Evolutionary conservation across 2,113 vertebrate genomes (phyloP).

Genomic region (Riparia riparia): DNA sequence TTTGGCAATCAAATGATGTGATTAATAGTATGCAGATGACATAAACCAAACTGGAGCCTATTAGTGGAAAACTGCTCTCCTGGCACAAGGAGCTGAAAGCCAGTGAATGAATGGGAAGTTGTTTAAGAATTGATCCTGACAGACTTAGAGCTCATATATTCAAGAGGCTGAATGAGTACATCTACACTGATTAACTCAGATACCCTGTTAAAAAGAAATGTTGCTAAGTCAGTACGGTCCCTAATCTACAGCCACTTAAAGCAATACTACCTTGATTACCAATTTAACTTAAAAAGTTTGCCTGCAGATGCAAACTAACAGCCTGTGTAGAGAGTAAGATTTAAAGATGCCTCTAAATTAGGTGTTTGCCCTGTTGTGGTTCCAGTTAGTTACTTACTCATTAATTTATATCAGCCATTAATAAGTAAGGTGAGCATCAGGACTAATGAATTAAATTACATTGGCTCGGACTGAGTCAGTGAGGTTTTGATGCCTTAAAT

Average conservation of each 20-base stretch:
- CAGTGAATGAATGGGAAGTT: neutral
- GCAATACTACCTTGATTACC: constrained; percentile 16
- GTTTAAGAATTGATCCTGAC: neutral
- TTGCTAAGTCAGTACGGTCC: neutral
- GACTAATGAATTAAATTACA: neutral
- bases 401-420: constrained; percentile 34
- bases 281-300: constrained; percentile 21
- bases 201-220: constrained; percentile 21
- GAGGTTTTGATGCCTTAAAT: neutral
- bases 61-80: neutral
- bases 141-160: neutral
- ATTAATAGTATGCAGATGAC: neutral
- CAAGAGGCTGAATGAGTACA: neutral
- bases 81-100: neutral
- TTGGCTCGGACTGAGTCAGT: neutral
- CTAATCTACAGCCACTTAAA: constrained; percentile 31
- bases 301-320: constrained; percentile 39
- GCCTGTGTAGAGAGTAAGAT: neutral
- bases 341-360: constrained; percentile 39
- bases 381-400: constrained; percentile 6
- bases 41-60: neutral
- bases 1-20: neutral
- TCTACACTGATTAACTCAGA: constrained; percentile 9
- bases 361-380: neutral
- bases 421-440: neutral